Conservation (phyloP, 2,797 vertebrate species). For the Melanotaenia pygmaea region DNA sequence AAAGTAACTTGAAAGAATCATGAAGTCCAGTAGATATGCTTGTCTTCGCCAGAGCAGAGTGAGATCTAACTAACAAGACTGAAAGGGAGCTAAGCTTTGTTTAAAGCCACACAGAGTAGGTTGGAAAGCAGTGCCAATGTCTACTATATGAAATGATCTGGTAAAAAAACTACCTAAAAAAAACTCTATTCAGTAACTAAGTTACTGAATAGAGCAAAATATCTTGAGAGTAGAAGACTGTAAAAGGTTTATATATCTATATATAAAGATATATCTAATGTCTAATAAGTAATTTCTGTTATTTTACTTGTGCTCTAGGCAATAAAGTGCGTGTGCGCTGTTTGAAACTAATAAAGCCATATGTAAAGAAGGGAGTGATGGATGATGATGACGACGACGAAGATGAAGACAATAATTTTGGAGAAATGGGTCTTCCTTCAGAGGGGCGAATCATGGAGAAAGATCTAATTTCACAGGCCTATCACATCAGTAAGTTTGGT, state of each 20-base stretch:
- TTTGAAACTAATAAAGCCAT: conserved; percentile 89
- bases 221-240: not conserved
- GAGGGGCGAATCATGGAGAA: conserved; percentile 88
- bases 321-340: conserved; percentile 89
- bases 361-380: conserved; percentile 79
- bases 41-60: not conserved
- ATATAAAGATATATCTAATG: too few relatives aligned
- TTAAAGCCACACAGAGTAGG: not conserved
- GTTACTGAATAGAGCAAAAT: not conserved
- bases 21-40: not conserved
- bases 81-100: not conserved
- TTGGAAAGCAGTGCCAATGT: not conserved
- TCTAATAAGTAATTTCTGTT: not conserved
- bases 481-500: conserved; percentile 86
- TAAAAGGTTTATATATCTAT: not conserved
- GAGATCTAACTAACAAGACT: not conserved
- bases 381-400: conserved; percentile 84
- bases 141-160: not conserved
- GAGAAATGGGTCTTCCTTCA: conserved; percentile 73
- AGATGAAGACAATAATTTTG: conserved; percentile 84
- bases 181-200: not conserved
- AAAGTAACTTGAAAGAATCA: not conserved
- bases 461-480: conserved; percentile 91
- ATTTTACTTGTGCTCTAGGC: conserved; percentile 73
- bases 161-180: not conserved